phyloP scores from a whole-genome alignment of 2,888 invertebrate genomes.

The Matsumyia berberina region DNA sequence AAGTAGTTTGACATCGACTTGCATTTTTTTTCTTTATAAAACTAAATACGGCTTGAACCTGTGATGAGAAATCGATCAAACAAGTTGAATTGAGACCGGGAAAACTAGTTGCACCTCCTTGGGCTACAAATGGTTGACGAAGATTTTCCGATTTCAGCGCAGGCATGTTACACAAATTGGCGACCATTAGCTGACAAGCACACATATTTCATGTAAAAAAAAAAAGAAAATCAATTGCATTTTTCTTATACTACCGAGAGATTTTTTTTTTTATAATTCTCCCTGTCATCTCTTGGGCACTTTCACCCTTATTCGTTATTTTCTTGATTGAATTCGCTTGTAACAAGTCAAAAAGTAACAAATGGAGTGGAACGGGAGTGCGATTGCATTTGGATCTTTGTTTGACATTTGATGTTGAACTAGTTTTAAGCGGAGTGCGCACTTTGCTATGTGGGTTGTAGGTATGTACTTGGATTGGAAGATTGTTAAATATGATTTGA shows the following conservation, averaged over 20 bases:
- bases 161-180: slow-evolving; percentile 25
- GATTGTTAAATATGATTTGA: neutral
- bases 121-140: slow-evolving; percentile 16
- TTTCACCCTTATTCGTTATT: slow-evolving; percentile 53
- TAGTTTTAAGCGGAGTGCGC: slow-evolving; percentile 21
- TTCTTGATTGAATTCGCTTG: slow-evolving; percentile 52
- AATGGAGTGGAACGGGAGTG: neutral
- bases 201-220: slow-evolving; percentile 1
- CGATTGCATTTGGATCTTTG: slow-evolving; percentile 24
- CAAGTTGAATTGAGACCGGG: neutral
- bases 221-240: neutral
- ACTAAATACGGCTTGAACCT: neutral
- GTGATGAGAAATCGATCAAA: slow-evolving; percentile 29
- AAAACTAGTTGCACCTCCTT: slow-evolving; percentile 12
- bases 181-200: slow-evolving; percentile 2
- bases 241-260: neutral
- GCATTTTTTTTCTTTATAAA: neutral
- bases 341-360: neutral
- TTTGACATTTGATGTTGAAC: slow-evolving; percentile 23
- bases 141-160: slow-evolving; percentile 12
- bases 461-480: slow-evolving; percentile 1
- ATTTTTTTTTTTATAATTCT: neutral
- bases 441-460: slow-evolving; percentile 35
- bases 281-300: slow-evolving; percentile 48
- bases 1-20: slow-evolving; percentile 5